These are phyloP conservation scores for mouse (Mus musculus) DNA, from an alignment of 2,113 vertebrate genomes.

Conservation along the genomic window GRCm39 chr1:43759001-43759500, in stretches of 20 bases:
- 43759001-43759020: not conserved
- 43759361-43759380: not conserved
- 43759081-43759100: not conserved
- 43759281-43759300: not conserved
- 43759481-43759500: too few relatives aligned
- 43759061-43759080: not conserved
- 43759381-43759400: too few relatives aligned
- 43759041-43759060: not conserved
- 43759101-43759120: not conserved
- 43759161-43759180: fast-evolving
- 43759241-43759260: not conserved
- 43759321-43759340: too few relatives aligned
- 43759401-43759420: too few relatives aligned
- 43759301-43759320: not conserved
- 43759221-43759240: not conserved
- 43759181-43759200: not conserved
- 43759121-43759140: not conserved
- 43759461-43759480: too few relatives aligned
- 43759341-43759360: not conserved
- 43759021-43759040: fast-evolving
- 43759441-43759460: too few relatives aligned
- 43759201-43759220: not conserved
- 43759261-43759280: not conserved
- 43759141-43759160: not conserved
- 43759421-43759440: too few relatives aligned